A percentile compares a stretch with the other conserved stretches of the same genome.
phyloP scores from a whole-genome alignment of 2,797 vertebrate genomes.

The Parauchenoglanis ngamensis region DNA sequence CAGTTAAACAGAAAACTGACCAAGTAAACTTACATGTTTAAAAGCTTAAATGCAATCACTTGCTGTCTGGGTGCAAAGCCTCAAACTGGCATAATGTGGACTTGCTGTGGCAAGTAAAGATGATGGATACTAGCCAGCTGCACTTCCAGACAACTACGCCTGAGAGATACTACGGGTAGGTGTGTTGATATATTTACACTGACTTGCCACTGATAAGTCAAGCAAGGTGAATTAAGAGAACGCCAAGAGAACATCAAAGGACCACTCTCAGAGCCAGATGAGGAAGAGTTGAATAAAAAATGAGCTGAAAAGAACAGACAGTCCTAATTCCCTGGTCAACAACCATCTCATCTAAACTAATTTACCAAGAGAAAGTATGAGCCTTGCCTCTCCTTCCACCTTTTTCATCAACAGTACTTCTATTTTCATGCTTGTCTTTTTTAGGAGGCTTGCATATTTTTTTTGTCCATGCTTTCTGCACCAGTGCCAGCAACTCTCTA shows the following conservation, averaged over 20 bases:
- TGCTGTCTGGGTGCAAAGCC: neutral
- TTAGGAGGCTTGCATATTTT: constrained; percentile 1
- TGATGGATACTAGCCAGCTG: neutral
- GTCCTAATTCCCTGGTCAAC: neutral
- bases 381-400: neutral
- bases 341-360: constrained; percentile 2
- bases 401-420: neutral
- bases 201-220: neutral
- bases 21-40: neutral
- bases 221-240: neutral
- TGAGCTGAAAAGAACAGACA: constrained; percentile 5
- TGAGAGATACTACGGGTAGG: constrained; percentile 10
- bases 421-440: constrained; percentile 7
- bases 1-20: neutral
- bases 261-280: constrained; percentile 1
- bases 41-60: too few relatives aligned
- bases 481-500: constrained; percentile 62
- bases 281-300: neutral
- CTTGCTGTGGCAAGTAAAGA: constrained; percentile 2
- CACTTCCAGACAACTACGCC: neutral
- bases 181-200: constrained; percentile 15
- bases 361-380: neutral
- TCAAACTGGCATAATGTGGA: constrained; percentile 6
- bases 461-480: constrained; percentile 52
- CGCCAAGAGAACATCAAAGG: neutral